phyloP scores from a whole-genome alignment of 2,113 vertebrate genomes.

The Hemichromis elongatus region DNA sequence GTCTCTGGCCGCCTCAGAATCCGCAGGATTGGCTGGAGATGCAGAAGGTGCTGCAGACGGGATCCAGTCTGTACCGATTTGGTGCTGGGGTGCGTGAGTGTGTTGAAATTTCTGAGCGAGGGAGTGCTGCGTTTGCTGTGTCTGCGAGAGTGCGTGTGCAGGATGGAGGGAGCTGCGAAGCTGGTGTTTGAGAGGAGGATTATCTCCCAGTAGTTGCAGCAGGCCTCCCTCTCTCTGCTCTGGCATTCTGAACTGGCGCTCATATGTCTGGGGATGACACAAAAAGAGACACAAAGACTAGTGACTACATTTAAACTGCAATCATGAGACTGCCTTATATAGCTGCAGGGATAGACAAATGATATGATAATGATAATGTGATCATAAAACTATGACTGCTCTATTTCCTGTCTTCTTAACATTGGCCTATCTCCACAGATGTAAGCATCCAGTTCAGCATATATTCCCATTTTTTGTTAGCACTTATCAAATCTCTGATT shows the following conservation, averaged over 20 bases:
- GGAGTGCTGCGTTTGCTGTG: slow-evolving; percentile 48
- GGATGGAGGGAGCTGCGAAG: slow-evolving; percentile 73
- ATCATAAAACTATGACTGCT: slow-evolving; percentile 12
- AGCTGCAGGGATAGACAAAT: slow-evolving; percentile 12
- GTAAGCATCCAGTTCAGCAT: slow-evolving; percentile 1
- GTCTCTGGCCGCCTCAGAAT: slow-evolving; percentile 81
- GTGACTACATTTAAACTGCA: slow-evolving; percentile 24
- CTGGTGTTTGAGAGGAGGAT: slow-evolving; percentile 94
- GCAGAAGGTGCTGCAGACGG: slow-evolving; percentile 71
- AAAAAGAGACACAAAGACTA: slow-evolving; percentile 31
- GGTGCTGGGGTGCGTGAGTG: slow-evolving; percentile 82
- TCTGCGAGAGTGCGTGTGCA: slow-evolving; percentile 32
- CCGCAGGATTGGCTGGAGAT: slow-evolving; percentile 78
- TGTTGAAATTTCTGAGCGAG: slow-evolving; percentile 57
- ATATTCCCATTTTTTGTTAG: neutral
- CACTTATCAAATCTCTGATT: slow-evolving; percentile 29
- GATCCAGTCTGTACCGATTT: slow-evolving; percentile 82
- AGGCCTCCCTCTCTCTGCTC: slow-evolving; percentile 83
- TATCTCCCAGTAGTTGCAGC: slow-evolving; percentile 88
- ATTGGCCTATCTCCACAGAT: neutral
- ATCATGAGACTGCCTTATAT: slow-evolving; percentile 17
- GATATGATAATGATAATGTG: slow-evolving; percentile 19
- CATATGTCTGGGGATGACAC: slow-evolving; percentile 80
- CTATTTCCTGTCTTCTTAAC: slow-evolving; percentile 22
- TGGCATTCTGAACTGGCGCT: slow-evolving; percentile 84